Evolutionary conservation across 2,113 vertebrate species (phyloP), one percentile per base, ranked within the genome.

Genomic region (Menura novaehollandiae): DNA sequence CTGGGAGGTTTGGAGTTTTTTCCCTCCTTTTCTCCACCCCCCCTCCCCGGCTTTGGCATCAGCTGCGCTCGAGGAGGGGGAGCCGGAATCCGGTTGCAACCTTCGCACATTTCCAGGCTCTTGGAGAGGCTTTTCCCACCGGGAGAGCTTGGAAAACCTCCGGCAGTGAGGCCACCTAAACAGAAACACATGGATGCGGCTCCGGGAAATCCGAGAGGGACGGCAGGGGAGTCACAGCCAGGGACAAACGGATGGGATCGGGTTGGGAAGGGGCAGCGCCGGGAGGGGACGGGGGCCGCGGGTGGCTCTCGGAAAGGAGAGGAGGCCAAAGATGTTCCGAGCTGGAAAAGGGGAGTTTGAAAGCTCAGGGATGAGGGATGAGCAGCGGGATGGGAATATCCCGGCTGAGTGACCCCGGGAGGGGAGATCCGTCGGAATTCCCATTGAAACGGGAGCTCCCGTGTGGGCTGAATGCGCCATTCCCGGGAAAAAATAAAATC

Each of bases 101-200:
- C 80, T 39, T 53, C 75, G 52, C 89, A 44, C 72, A 0, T 90
- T 91, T 90, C 92, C 94, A 80, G 87, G 60, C 41, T 55, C 26
- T 69, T 2, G 43, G 87, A 91, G 75, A 76, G 8, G 12, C 3
- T 16, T 84, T 97, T 97, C 95, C 95, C 96, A 96, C 90, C 88
- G 23, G 58, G 71, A 17, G 55, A 41, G 72, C 55, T 86, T 24
- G 87, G 92, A 94, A 86, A 53, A 24, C 71, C 71, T 72, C 75
- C 10, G 58, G 30, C 62, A 39, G 59, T 74, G 67, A 33, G 93
- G 89, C 87, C 95, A 93, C 81, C 86, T 89, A 93, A 93, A 27
- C 67, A 91, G 84, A 89, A 94, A 74, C 94, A 91, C 91, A 90
- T 89, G 95, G 85, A 6, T 2, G 15, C 22, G 2, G 85, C 75